Evolutionary conservation across 2,113 vertebrate genomes (phyloP), one percentile per base, ranked within the genome.

Genomic region (Andinoacara biseriatus): DNA sequence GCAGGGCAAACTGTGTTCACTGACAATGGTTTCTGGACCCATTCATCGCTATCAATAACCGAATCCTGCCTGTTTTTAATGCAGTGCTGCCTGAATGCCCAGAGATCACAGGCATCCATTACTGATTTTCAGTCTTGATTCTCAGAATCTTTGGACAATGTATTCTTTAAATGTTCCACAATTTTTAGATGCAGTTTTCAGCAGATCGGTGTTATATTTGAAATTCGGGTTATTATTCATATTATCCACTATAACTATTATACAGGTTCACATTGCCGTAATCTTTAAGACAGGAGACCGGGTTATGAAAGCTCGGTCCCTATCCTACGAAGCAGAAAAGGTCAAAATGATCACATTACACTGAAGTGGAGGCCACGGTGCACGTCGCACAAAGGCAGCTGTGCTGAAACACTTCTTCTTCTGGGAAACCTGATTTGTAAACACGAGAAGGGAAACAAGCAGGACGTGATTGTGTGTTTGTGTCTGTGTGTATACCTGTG

Each of bases 361-460:
- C 8, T 60, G 35, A 76, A 80, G 33, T 46, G 58, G n/a, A 76
- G 65, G 67, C 75, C 17, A 10, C 1, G 10, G 22, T 46, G 6
- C 52, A 84, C 0, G 7, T 82, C 31, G 5, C 5, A 24, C 79
- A 43, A 43, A 69, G 4, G 33, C 1, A 74, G 72, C 62, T 7
- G 24, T 72, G 78, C 40, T 75, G 74, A 59, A 75, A 61, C 46
- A 63, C 60, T 67, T 69, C 85, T 80, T 35, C 22, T 80, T 57
- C 3, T 59, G 46, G 74, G 31, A 62, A 80, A 20, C 17, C 58
- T 3, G 18, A 31, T 24, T 81, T 72, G 24, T 17, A 49, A 61
- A 69, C 31, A 49, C 10, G 63, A 69, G 22, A 40, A 57, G 67
- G 57, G 2, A 33, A 77, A 77, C 22, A 65, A 40, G 29, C 20